A percentile compares a stretch with the other conserved stretches of the same genome.
Evolutionary conservation across 2,113 vertebrate genomes (phyloP).

Genomic region (Pampusana beccarii): DNA sequence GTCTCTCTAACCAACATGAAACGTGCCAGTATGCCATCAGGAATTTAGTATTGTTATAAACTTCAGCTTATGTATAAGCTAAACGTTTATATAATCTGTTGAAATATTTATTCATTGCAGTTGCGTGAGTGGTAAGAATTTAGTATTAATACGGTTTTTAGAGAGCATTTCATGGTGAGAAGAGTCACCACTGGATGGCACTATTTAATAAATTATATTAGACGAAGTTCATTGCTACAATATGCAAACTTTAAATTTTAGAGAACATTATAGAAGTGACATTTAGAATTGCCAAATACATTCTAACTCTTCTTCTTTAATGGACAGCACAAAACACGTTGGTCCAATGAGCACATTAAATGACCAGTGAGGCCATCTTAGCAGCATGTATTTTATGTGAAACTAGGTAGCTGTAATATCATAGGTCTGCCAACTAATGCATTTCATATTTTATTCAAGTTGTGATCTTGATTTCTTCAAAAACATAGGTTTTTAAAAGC

Average conservation of each 20-base stretch:
- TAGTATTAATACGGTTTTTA: accelerated
- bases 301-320: not conserved
- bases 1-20: not conserved
- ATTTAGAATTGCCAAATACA: not conserved
- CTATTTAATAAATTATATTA: constrained; percentile 51
- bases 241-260: not conserved
- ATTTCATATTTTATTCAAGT: not conserved
- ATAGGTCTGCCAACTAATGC: not conserved
- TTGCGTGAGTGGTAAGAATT: not conserved
- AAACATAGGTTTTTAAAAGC: not conserved
- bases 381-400: not conserved
- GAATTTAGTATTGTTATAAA: not conserved
- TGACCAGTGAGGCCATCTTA: not conserved
- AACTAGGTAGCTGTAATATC: not conserved
- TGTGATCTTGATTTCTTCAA: not conserved
- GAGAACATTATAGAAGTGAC: not conserved
- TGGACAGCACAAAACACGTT: not conserved
- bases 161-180: not conserved
- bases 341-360: not conserved
- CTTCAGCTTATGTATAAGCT: not conserved
- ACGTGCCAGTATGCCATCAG: not conserved
- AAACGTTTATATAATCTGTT: not conserved
- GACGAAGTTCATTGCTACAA: not conserved
- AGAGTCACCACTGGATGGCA: constrained; percentile 70
- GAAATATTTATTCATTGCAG: not conserved